Conservation (phyloP, 2,888 invertebrate species). For the Melieria omissa region DNA sequence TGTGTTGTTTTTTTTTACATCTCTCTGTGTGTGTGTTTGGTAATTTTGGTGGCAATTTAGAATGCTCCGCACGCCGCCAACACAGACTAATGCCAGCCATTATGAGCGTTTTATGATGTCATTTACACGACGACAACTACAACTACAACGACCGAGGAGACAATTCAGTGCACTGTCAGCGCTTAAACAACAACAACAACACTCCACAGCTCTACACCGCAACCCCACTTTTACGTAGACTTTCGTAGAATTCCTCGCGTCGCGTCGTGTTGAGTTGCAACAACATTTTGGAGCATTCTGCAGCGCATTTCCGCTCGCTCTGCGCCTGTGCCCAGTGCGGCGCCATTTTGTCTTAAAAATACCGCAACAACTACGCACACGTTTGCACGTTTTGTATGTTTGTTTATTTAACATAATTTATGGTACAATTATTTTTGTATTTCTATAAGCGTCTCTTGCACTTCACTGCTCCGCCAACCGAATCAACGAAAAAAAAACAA, state of each 20-base stretch:
- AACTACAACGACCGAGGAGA: no score
- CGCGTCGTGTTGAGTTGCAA: no score
- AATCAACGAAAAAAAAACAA: background rate
- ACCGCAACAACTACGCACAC: conserved; percentile 33
- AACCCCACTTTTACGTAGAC: no score
- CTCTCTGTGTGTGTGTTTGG: background rate
- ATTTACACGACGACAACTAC: conserved; percentile 5
- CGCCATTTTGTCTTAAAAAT: conserved; percentile 29
- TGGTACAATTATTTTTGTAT: conserved; percentile 20
- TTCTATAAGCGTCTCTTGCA: background rate
- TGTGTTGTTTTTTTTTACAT: no score
- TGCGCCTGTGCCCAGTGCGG: background rate
- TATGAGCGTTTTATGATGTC: background rate
- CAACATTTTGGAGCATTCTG: no score
- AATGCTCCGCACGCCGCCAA: background rate
- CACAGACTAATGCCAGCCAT: conserved; percentile 12
- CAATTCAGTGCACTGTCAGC: no score
- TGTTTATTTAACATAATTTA: conserved; percentile 39
- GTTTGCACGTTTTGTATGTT: background rate
- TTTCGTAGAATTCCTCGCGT: no score
- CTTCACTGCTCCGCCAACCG: no score
- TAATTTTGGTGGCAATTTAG: background rate
- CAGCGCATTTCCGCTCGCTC: no score
- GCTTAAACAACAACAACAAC: no score
- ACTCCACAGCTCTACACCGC: no score